Conservation (phyloP, 2,113 vertebrate genomes). For the Ptyas mucosa region DNA sequence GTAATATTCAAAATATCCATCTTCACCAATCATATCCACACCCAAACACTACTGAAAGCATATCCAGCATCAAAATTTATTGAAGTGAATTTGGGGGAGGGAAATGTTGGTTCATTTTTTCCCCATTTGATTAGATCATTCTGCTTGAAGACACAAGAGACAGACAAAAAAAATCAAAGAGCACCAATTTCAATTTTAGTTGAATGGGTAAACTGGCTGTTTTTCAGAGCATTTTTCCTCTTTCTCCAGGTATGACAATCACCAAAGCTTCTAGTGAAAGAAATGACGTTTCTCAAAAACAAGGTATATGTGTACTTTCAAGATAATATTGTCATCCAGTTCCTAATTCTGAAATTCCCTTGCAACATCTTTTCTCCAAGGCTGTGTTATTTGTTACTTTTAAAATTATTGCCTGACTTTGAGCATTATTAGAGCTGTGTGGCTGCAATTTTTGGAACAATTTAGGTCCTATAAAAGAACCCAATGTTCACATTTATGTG, state of each 20-base stretch:
- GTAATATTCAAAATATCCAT: not conserved
- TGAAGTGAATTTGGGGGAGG: not conserved
- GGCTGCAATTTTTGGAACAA: not conserved
- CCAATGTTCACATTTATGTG: not conserved
- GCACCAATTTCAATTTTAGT: not conserved
- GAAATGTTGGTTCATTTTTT: not conserved
- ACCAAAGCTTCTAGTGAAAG: not conserved
- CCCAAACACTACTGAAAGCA: not conserved
- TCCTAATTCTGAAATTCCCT: not conserved
- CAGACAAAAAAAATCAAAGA: not conserved
- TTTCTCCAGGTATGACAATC: not conserved
- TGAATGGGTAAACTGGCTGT: not conserved
- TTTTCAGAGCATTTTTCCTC: not conserved
- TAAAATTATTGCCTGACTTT: not conserved
- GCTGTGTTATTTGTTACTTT: not conserved
- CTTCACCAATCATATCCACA: not conserved
- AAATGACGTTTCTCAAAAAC: too few species aligned
- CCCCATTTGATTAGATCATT: not conserved
- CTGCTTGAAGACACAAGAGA: not conserved
- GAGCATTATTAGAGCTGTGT: not conserved
- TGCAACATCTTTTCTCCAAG: not conserved
- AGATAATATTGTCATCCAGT: not conserved
- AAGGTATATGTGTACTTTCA: not conserved
- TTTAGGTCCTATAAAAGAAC: not conserved
- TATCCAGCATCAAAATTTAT: not conserved